Base-by-base conservation (phyloP, 2,888 invertebrate genomes). In the Meliscaeva auricollis region DNA sequence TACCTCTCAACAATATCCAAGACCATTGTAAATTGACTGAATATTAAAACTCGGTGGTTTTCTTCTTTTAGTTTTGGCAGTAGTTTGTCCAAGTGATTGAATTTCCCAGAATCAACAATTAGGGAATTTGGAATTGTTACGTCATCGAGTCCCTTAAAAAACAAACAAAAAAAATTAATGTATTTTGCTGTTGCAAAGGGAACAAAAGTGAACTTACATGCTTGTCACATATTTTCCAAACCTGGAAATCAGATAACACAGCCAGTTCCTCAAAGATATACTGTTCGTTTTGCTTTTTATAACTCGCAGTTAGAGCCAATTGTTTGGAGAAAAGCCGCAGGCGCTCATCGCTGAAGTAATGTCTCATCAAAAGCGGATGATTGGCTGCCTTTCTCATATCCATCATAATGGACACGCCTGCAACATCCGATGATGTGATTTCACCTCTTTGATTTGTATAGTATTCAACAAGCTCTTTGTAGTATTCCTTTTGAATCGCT, bases 21-120 rank as follows among this genome's bases (percentile, higher is more conserved):
- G 94, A 99, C 95, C 94, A 98, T 97, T 38, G 97, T 97, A 93
- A 99, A 99, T 93, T 99, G 99, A 91, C 98, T 98, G 93, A 99
- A 99, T 88, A 99, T 94, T 79, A 99, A 93, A 87, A 98, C 97
- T 15, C 98, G 94, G 91, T 97, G 96, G 0, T 96, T 96, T 0
- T 94, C 94, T 7, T 92, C 92, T 91, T 97, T 95, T 84, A 98
- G 93, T 77, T 94, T 93, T 0, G 96, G 96, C 80, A 99, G 92
- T 89, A 97, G 92, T 87, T 94, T 93, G 90, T 98, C 98, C 74
- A 99, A 92, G 90, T 95, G 94, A 38, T 93, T 90, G 90, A 98
- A 96, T 93, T 99, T 99, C 0, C 98, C 98, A 0, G 98, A 97
- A 83, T 95, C 94, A 50, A 96, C 92, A 88, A 99, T 96, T 15